These are phyloP conservation scores for Chrysemys picta DNA, from an alignment of 2,113 vertebrate genomes.

Conservation along the genomic window DNA sequence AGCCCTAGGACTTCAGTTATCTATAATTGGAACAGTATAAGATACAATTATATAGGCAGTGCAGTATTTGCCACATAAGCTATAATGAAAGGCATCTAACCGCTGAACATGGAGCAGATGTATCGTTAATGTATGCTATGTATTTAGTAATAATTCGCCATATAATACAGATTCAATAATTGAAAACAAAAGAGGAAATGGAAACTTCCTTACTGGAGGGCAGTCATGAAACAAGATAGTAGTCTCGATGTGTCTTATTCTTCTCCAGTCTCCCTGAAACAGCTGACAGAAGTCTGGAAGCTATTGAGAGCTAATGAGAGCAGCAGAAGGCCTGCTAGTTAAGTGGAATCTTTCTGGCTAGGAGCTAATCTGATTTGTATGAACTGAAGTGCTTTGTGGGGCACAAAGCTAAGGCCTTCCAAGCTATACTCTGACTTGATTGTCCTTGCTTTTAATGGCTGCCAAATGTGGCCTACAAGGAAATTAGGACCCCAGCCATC, in stretches of 20 bases:
- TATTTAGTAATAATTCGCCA: not conserved
- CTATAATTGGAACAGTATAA: not conserved
- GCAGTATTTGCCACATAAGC: not conserved
- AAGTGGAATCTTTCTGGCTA: slow-evolving; percentile 7
- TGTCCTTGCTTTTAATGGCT: not conserved
- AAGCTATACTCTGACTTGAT: not conserved
- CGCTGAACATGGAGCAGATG: not conserved
- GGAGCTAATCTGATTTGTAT: slow-evolving; percentile 35
- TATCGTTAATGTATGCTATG: not conserved
- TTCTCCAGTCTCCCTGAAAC: not conserved
- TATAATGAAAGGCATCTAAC: slow-evolving; percentile 1
- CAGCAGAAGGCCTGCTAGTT: slow-evolving; percentile 3
- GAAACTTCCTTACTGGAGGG: slow-evolving; percentile 13
- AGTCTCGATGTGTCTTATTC: slow-evolving; percentile 10
- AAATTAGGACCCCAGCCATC: not conserved
- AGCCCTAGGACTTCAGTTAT: fast-evolving
- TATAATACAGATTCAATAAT: slow-evolving; percentile 18
- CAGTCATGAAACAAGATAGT: not conserved
- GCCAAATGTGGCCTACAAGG: not conserved
- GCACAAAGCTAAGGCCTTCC: not conserved
- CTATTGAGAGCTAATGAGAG: not conserved
- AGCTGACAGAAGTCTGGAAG: slow-evolving; percentile 9
- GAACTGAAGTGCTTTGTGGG: not conserved
- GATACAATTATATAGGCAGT: not conserved
- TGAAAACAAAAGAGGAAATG: slow-evolving; percentile 23